Evolutionary conservation across 2,113 vertebrate species (phyloP).

Genomic region (Salminus brasiliensis): DNA sequence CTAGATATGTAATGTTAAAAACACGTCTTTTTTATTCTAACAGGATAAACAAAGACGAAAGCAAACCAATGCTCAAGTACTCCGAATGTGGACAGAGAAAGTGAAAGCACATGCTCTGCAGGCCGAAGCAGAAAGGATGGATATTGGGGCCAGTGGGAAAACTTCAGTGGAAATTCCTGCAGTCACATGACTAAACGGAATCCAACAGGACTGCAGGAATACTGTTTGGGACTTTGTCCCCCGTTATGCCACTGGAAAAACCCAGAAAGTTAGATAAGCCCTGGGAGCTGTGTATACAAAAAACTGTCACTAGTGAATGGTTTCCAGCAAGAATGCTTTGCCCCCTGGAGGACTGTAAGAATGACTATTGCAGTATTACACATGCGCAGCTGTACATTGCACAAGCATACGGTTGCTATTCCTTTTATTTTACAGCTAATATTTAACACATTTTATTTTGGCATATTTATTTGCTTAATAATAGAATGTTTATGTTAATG

Average conservation of each 20-base stretch:
- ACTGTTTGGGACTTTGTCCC: neutral
- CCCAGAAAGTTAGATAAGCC: neutral
- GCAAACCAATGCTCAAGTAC: neutral
- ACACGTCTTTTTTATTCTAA: constrained; percentile 4
- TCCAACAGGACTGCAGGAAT: constrained; percentile 18
- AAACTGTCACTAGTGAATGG: neutral
- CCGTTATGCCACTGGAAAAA: neutral
- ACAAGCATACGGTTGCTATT: neutral
- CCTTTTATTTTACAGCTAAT: neutral
- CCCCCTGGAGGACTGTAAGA: neutral
- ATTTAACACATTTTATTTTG: constrained; percentile 29
- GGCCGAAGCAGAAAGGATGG: no score
- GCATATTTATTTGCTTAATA: constrained; percentile 12
- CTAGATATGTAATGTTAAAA: no score
- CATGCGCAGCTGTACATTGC: neutral
- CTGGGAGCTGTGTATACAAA: neutral
- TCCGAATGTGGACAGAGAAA: constrained; percentile 11
- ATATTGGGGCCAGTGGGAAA: neutral
- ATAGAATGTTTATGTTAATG: neutral
- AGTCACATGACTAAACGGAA: constrained; percentile 4
- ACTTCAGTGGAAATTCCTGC: neutral
- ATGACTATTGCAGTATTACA: neutral
- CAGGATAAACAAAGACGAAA: constrained; percentile 34
- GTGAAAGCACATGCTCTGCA: neutral
- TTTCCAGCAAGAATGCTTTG: neutral